Evolutionary conservation across 1,140 invertebrate species (phyloP).

Genomic region (Caenorhabditis latens): DNA sequence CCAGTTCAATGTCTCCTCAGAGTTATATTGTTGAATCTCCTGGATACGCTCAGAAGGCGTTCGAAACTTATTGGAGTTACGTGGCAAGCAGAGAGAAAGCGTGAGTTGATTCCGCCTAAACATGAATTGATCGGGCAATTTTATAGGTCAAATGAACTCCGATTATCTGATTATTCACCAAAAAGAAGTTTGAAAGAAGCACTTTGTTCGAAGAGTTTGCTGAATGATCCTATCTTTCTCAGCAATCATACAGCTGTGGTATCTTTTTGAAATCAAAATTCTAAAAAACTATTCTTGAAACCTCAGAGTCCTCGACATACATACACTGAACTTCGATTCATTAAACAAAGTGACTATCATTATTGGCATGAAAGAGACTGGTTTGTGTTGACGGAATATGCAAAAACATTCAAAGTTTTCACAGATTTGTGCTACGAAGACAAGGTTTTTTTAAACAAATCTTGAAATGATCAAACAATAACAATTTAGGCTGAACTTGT

Average conservation of each 20-base stretch:
- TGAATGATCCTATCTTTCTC: constrained; percentile 46
- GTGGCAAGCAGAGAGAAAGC: constrained; percentile 20
- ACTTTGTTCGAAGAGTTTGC: constrained; percentile 56
- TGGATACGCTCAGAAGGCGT: constrained; percentile 38
- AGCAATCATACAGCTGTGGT: not conserved
- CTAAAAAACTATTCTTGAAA: not conserved
- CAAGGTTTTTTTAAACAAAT: constrained; percentile 65
- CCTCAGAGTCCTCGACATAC: constrained; percentile 50
- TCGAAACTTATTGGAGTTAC: constrained; percentile 25
- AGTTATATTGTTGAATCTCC: constrained; percentile 18
- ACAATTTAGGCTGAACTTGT: constrained; percentile 72
- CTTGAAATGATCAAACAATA: not conserved
- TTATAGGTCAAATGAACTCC: constrained; percentile 38
- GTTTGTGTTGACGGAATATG: constrained; percentile 77
- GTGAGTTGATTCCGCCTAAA: not conserved
- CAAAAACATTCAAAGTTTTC: constrained; percentile 75
- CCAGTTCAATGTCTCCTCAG: constrained; percentile 12
- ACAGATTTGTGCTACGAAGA: constrained; percentile 68
- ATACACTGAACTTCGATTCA: constrained; percentile 63
- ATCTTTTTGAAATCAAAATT: not conserved
- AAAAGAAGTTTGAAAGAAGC: constrained; percentile 55
- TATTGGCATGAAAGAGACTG: constrained; percentile 77
- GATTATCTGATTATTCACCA: constrained; percentile 38
- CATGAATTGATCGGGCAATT: too few relatives aligned
- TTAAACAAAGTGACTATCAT: constrained; percentile 69